Conservation (phyloP, 2,797 vertebrate genomes). For the Rhabdophis nuchalis region DNA sequence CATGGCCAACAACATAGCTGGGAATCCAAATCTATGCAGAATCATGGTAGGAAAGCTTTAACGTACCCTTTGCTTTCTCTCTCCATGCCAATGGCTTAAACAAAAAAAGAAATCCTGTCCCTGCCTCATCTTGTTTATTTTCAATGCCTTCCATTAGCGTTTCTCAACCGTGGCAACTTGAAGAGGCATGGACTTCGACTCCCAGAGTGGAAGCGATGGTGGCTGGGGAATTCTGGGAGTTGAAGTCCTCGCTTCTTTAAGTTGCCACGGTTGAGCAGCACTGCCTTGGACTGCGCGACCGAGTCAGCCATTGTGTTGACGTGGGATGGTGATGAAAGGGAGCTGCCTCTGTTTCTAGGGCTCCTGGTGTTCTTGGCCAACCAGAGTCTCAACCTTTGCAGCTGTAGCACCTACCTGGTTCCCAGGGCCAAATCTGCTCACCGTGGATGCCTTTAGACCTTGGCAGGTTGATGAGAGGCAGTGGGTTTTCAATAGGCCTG, state of each 20-base stretch:
- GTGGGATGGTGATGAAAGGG: background rate
- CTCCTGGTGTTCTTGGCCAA: background rate
- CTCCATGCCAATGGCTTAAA: background rate
- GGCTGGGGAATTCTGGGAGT: background rate
- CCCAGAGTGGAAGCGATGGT: no score
- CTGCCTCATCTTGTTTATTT: background rate
- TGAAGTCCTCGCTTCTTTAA: background rate
- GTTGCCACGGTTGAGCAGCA: background rate
- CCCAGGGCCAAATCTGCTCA: constrained; percentile 14
- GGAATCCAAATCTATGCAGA: background rate
- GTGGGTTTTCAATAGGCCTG: constrained; percentile 29
- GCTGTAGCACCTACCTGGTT: constrained; percentile 28
- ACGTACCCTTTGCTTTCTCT: background rate
- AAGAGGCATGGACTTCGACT: background rate
- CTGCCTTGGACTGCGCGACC: background rate
- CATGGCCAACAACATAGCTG: constrained; percentile 1
- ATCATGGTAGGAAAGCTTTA: constrained; percentile 7
- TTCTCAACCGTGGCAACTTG: no score
- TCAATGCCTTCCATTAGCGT: background rate
- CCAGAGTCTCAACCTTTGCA: constrained; percentile 29
- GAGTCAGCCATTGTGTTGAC: constrained; percentile 7
- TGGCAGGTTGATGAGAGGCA: constrained; percentile 17
- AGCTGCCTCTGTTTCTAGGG: background rate
- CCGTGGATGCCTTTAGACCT: constrained; percentile 25
- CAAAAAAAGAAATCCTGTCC: background rate